Evolutionary conservation across 2,113 vertebrate species (phyloP), one percentile per base, ranked within the genome.

Genomic region (Saguinus midas): DNA sequence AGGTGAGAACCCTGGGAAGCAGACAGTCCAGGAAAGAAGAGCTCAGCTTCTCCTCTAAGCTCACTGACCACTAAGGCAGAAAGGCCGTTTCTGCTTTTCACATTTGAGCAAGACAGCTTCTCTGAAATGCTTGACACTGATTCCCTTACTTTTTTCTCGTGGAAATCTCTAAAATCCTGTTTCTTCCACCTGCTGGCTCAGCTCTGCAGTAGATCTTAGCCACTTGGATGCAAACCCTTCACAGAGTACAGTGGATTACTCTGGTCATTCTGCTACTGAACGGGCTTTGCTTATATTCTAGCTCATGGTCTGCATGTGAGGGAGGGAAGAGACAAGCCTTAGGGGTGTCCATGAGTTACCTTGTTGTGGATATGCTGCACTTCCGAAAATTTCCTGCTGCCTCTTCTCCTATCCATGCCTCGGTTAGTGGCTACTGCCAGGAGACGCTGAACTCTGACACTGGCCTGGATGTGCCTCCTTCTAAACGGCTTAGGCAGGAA

Each of bases 231-330:
- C 84, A 72, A 57, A 72, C n/a, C 6, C 80, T 32, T 3, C n/a
- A 27, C 2, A 18, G 2, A 43, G 27, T 37, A 79, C 1, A 7
- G 0, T 29, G 8, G 48, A 37, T 43, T 3, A 6, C 32, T 79
- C 8, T 23, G 35, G 32, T 27, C 20, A 40, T 72, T 50, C 27
- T 27, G 12, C 5, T 57, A 29, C 58, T 25, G 55, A 55, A 37
- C 50, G 27, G 0, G 3, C 25, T 16, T 40, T 20, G 27, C 32
- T 40, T 68, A 35, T 48, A 13, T 37, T 27, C n/a, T 12, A 76
- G 61, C n/a, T 85, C 75, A 5, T 0, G 2, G 1, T 52, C 43
- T 52, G 50, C 23, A n/a, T 2, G 0, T 0, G 8, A 80, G 32
- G 21, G 50, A 85, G 13, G 32, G 20, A 48, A 81, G 73, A 72